Evolutionary conservation across 2,797 vertebrate genomes (phyloP).

Genomic region (Propithecus deckenii): DNA sequence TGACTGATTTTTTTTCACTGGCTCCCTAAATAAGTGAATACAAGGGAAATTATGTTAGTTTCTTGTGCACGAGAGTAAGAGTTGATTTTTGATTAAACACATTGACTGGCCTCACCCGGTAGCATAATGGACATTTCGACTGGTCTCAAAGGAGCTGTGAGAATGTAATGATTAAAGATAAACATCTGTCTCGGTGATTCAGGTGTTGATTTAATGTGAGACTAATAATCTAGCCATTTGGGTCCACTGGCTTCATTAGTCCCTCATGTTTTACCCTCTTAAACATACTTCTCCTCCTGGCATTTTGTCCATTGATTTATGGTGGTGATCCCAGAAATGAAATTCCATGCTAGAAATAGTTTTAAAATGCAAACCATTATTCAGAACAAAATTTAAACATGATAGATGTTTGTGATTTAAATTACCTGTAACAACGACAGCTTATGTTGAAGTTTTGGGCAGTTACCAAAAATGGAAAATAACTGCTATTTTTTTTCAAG

Average conservation of each 20-base stretch:
- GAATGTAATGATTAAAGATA: background rate
- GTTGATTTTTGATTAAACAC: background rate
- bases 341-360: conserved; percentile 54
- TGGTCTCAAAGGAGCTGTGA: background rate
- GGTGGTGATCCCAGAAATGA: conserved; percentile 30
- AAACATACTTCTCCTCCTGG: background rate
- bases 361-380: conserved; percentile 52
- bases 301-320: conserved; percentile 36
- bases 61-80: background rate
- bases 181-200: background rate
- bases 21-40: background rate
- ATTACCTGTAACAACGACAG: conserved; percentile 53
- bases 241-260: background rate
- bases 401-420: conserved; percentile 52
- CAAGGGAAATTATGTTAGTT: background rate
- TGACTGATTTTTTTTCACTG: background rate
- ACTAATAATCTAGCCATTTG: background rate
- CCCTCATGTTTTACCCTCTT: background rate
- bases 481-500: conserved; percentile 31
- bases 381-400: conserved; percentile 45
- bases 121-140: background rate
- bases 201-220: background rate
- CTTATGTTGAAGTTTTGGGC: background rate
- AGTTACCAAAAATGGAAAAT: background rate
- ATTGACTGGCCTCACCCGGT: background rate